Evolutionary conservation across 2,113 vertebrate species (phyloP).

Genomic region (Melanerpes formicivorus): DNA sequence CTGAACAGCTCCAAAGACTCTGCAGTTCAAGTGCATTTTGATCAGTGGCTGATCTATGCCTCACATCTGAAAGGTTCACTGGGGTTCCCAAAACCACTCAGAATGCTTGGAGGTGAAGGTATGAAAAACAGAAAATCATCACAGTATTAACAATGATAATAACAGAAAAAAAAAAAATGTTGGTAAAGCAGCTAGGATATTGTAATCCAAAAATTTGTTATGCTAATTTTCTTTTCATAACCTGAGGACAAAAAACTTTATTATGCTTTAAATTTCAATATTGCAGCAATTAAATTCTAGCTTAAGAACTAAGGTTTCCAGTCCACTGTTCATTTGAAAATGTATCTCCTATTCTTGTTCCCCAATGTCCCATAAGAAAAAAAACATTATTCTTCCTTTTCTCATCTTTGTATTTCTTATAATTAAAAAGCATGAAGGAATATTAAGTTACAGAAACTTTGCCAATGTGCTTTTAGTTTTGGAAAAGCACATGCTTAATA

Average conservation of each 20-base stretch:
- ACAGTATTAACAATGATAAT: neutral
- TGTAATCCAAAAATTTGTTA: slow-evolving; percentile 38
- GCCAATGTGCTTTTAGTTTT: slow-evolving; percentile 35
- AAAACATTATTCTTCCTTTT: slow-evolving; percentile 28
- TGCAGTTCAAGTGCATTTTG: neutral
- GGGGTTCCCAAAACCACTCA: neutral
- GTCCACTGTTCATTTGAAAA: slow-evolving; percentile 63
- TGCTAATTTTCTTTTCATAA: slow-evolving; percentile 62
- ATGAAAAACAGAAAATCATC: neutral
- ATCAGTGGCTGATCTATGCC: neutral
- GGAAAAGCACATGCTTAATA: neutral
- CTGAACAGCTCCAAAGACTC: neutral
- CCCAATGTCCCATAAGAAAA: slow-evolving; percentile 33
- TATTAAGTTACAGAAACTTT: slow-evolving; percentile 31
- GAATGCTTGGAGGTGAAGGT: neutral
- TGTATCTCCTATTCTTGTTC: slow-evolving; percentile 29
- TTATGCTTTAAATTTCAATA: slow-evolving; percentile 69
- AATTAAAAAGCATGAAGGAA: slow-evolving; percentile 58
- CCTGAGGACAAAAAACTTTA: slow-evolving; percentile 67
- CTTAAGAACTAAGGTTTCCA: slow-evolving; percentile 51
- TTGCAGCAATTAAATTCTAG: slow-evolving; percentile 67
- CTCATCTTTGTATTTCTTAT: slow-evolving; percentile 37
- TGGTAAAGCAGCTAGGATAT: neutral
- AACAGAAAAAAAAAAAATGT: slow-evolving; percentile 19
- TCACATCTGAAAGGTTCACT: neutral